Conservation (phyloP, 64 coral and sea anemone species). For the Montipora efflorescens region DNA sequence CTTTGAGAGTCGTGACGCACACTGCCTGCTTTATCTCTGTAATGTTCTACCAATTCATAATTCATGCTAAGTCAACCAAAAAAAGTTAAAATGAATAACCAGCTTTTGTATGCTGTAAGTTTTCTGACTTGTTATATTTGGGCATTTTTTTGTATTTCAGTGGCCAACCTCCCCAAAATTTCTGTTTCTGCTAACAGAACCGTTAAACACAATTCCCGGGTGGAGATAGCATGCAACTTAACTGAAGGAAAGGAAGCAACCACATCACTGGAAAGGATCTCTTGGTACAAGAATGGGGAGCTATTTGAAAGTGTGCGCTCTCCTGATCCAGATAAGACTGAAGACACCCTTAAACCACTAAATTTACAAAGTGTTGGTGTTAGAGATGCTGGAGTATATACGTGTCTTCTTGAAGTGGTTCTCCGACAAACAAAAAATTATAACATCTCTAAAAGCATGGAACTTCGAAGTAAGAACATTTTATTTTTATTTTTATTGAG, state of each 20-base stretch:
- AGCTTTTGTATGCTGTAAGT: too few relatives aligned
- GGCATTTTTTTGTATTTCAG: too few relatives aligned
- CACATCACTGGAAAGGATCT: conserved; percentile 6
- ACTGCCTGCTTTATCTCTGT: too few relatives aligned
- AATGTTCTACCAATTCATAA: too few relatives aligned
- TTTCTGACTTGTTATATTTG: too few relatives aligned
- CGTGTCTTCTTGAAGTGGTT: neutral
- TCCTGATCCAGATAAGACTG: neutral
- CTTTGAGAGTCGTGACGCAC: too few relatives aligned
- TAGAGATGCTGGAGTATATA: conserved; percentile 28
- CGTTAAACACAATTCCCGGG: too few relatives aligned
- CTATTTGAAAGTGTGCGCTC: neutral
- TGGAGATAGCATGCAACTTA: neutral
- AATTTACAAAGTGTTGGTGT: neutral
- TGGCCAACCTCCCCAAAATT: too few relatives aligned
- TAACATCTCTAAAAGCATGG: neutral
- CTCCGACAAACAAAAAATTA: neutral
- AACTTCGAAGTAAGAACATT: neutral
- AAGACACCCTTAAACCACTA: neutral
- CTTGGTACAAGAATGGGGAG: conserved; percentile 14
- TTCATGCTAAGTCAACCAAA: too few relatives aligned
- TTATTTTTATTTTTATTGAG: neutral
- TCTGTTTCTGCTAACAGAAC: too few relatives aligned
- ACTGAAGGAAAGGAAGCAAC: neutral
- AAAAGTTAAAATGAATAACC: too few relatives aligned